phyloP scores from a whole-genome alignment of 2,797 vertebrate genomes.

The Menidia menidia region DNA sequence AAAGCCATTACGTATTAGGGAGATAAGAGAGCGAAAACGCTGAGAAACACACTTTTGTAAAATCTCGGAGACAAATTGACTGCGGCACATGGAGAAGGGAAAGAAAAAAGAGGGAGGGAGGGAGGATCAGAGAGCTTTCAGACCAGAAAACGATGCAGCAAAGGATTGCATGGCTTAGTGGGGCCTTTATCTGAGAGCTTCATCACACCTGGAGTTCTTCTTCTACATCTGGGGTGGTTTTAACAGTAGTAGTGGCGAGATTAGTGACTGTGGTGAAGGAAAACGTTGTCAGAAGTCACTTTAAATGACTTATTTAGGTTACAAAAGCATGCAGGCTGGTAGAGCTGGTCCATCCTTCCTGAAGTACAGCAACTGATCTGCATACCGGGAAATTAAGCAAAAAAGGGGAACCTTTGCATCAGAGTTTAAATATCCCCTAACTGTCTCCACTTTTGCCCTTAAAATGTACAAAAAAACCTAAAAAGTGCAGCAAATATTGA shows the following conservation, averaged over 20 bases:
- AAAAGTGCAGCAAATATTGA: background rate
- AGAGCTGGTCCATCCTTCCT: background rate
- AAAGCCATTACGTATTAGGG: constrained; percentile 82
- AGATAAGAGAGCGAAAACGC: constrained; percentile 71
- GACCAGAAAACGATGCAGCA: constrained; percentile 37
- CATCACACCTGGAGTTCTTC: constrained; percentile 30
- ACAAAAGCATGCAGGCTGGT: background rate
- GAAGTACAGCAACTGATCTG: no score
- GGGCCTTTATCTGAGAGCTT: constrained; percentile 32
- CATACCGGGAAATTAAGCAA: background rate
- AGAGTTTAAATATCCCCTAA: background rate
- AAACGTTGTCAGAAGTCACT: background rate
- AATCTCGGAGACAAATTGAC: constrained; percentile 73
- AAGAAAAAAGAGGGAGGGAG: background rate
- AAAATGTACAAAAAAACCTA: background rate
- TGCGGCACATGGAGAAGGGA: constrained; percentile 42
- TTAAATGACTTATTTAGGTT: background rate
- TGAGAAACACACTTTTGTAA: constrained; percentile 73
- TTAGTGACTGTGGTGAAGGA: background rate
- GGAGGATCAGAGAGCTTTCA: constrained; percentile 23
- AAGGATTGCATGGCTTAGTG: constrained; percentile 30
- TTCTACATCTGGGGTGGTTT: constrained; percentile 22
- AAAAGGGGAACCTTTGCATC: background rate
- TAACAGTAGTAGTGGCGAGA: constrained; percentile 7
- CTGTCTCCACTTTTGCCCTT: background rate